Percentiles rank a stretch among this genome's conserved stretches.
These are phyloP conservation scores for Stenodema calcarata DNA, from an alignment of 2,888 invertebrate species.

Conservation along the genomic window DNA sequence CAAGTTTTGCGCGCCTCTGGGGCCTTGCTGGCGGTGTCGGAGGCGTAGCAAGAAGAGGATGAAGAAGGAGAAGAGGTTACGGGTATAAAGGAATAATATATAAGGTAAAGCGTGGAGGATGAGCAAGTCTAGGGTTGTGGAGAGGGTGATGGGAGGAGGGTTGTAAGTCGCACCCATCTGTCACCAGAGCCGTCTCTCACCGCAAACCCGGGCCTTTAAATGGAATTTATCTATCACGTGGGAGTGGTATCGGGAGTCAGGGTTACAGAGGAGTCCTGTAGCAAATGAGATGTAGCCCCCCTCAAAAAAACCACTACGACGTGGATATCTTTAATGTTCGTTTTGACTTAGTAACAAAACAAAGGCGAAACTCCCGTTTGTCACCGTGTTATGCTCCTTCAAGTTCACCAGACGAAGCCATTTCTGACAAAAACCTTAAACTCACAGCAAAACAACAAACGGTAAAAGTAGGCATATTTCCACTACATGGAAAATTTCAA, in stretches of 20 bases:
- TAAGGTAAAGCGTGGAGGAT: neutral
- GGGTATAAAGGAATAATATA: neutral
- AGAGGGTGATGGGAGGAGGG: neutral
- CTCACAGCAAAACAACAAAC: too few species aligned
- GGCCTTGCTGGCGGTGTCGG: neutral
- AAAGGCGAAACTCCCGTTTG: neutral
- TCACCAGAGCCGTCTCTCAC: neutral
- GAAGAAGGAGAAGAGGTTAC: neutral
- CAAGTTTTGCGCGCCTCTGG: neutral
- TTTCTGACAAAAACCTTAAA: neutral
- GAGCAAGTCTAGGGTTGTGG: neutral
- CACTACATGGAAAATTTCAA: too few species aligned
- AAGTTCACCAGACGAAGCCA: neutral
- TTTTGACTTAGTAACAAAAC: neutral
- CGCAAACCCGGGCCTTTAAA: neutral
- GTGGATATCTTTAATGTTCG: neutral
- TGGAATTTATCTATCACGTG: constrained; percentile 17
- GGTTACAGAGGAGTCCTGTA: neutral
- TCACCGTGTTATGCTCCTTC: neutral
- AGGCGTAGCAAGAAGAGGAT: neutral
- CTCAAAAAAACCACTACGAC: neutral
- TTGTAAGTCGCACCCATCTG: constrained; percentile 3
- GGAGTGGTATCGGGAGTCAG: neutral
- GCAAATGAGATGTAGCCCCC: neutral
- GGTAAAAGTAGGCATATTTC: too few species aligned